phyloP scores from a whole-genome alignment of 2,797 vertebrate genomes.

The Pseudocheirus occidentalis region DNA sequence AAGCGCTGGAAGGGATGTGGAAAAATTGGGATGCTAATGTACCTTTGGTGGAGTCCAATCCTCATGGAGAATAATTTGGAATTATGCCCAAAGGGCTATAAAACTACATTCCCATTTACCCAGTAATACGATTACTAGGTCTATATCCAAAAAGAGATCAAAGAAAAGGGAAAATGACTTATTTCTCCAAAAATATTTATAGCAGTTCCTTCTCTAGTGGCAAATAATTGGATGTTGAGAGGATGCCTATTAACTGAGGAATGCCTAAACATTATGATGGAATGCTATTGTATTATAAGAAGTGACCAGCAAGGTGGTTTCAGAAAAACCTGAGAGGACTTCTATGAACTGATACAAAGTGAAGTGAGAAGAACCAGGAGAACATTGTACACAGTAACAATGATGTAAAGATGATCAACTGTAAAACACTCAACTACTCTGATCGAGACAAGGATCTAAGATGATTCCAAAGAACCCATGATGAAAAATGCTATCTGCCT shows the following conservation, averaged over 20 bases:
- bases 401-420: not conserved
- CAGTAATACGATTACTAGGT: too few relatives aligned
- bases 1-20: too few relatives aligned
- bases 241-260: too few relatives aligned
- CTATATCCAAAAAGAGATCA: not conserved
- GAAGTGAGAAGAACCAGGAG: not conserved
- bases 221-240: not conserved
- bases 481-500: not conserved
- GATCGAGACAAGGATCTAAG: not conserved
- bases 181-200: not conserved
- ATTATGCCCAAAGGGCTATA: not conserved
- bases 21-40: not conserved
- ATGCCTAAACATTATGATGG: not conserved
- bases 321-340: not conserved
- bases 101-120: too few relatives aligned
- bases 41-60: not conserved
- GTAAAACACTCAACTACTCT: not conserved
- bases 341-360: not conserved
- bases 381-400: not conserved
- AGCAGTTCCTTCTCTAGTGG: not conserved
- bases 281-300: not conserved
- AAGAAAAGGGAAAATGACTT: not conserved
- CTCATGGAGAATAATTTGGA: not conserved
- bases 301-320: not conserved
- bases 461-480: not conserved